Base-by-base conservation (phyloP, 2,797 vertebrate species). In the Amazona ochrocephala region DNA sequence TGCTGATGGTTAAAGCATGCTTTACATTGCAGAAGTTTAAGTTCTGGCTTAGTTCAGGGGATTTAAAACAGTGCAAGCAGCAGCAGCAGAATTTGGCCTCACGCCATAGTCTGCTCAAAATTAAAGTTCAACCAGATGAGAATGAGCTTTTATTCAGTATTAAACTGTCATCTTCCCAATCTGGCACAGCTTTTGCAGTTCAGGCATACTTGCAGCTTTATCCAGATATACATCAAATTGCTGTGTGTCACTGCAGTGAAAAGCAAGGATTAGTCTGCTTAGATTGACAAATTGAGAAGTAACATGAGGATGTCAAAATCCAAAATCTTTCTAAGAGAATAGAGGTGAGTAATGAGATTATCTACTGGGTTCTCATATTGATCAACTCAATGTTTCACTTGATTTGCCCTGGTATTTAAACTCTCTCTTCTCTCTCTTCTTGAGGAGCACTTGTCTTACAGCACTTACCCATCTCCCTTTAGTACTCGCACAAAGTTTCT, bases 401-500 rank as follows among this genome's bases (percentile, higher is more conserved):
- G 8, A 53, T 86, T 82, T 89, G 9, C 61, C 50, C 62, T 2
- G 24, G 5, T 61, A 15, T 39, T 71, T 62, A 51, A 67, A 78
- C 42, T 4, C 30, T 16, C 6, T 5, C 16, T 6, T 6, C 29
- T 78, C 47, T 62, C 23, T n/a, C 50, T 45, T n/a, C 41, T n/a
- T 2, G 41, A 39, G 68, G 18, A 60, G 37, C 21, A 4, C 17
- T 19, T 16, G 2, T 27, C 58, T 26, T 48, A 5, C 64, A 39
- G 26, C 34, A 5, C 47, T 85, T 41, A 9, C 53, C 45, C 41
- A 45, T 19, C 73, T 89, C 23, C 61, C 29, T 13, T 58, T 10
- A 7, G 42, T 11, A 70, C 56, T 54, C 34, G 29, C 71, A 61
- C 61, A 80, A 95, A 94, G 85, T 96, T 96, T 95, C 90, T 90